Evolutionary conservation across 2,797 vertebrate genomes (phyloP), one percentile per base, ranked within the genome.

Genomic region (Lemur catta): DNA sequence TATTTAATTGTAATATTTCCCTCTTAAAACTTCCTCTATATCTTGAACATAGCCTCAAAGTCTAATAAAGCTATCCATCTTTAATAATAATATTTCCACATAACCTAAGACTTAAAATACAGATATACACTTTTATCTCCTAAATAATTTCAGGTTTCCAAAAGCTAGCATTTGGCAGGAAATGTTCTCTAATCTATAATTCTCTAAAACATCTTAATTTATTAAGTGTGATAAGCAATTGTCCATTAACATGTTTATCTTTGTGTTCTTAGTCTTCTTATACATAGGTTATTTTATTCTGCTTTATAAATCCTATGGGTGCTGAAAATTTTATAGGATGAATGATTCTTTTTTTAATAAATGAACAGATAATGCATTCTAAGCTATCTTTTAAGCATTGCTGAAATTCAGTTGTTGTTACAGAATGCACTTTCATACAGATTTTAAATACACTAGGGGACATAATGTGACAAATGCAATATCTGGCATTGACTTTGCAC

Each of bases 191-290:
- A 57, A 57, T 13, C 6, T 76, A 67, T 6, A 86, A 75, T 80
- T 86, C 84, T 91, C 35, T 91, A 87, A 91, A 86, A 86, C 14
- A 75, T 6, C 18, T 78, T 91, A 59, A 87, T 92, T 94, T 85
- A 50, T 92, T 86, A 85, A 92, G 11, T 74, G 28, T 78, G 65
- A 91, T 74, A 46, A 71, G 38, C 22, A 65, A 69, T 48, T 30
- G 35, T 0, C 72, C 95, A 3, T 20, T 85, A 84, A n/a, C 2
- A 30, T 80, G 10, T 57, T 95, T 82, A 74, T 78, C 28, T 96
- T 94, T 95, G 75, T 41, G 41, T 74, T 87, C 43, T 84, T 86
- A 46, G 8, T 84, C 18, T 6, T 67, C 4, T 84, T 43, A 55
- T 17, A 96, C n/a, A 63, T n/a, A 78, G 12, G 4, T 93, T 67